Evolutionary conservation across 2,113 vertebrate genomes (phyloP).

Genomic region (Strix uralensis): DNA sequence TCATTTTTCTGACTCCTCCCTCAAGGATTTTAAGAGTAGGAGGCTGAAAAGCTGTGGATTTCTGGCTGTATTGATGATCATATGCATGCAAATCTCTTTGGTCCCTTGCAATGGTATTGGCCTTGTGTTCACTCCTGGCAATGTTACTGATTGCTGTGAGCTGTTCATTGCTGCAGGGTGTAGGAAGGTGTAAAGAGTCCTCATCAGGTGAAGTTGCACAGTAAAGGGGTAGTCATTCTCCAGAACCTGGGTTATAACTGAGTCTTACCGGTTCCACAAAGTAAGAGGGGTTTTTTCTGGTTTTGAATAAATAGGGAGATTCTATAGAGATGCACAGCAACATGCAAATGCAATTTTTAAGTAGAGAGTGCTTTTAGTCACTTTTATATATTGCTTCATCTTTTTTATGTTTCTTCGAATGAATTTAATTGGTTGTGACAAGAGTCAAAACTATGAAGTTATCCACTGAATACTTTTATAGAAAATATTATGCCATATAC

Average conservation of each 20-base stretch:
- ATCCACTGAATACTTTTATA: background rate
- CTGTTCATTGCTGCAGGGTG: background rate
- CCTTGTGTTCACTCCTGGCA: background rate
- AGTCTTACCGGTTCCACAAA: background rate
- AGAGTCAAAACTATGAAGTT: background rate
- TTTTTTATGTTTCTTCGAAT: background rate
- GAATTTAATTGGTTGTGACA: background rate
- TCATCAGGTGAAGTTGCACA: background rate
- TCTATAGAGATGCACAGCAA: background rate
- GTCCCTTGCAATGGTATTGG: background rate
- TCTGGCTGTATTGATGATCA: background rate
- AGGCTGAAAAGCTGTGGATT: background rate
- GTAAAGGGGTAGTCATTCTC: background rate
- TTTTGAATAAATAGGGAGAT: background rate
- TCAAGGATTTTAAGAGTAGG: background rate
- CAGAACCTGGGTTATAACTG: background rate
- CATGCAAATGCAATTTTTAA: background rate
- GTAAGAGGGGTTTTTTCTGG: background rate
- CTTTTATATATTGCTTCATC: background rate
- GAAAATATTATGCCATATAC: background rate
- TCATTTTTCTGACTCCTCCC: background rate
- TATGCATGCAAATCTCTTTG: background rate
- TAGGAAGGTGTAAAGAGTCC: background rate
- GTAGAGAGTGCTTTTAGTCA: background rate
- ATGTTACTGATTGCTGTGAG: background rate